phyloP scores from a whole-genome alignment of 2,113 vertebrate genomes.

The Clarias gariepinus region DNA sequence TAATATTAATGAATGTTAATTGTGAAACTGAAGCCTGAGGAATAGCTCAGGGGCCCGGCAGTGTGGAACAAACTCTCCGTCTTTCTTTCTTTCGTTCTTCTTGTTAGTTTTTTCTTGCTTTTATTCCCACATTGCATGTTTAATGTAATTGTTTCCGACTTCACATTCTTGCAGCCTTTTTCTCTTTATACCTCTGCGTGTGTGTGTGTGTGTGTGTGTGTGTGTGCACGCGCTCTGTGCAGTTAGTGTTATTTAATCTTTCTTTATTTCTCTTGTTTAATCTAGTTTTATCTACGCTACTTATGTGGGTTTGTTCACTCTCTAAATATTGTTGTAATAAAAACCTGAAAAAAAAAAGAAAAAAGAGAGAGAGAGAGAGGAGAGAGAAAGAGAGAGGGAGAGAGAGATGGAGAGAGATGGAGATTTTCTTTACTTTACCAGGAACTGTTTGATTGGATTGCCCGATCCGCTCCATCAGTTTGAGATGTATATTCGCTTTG shows the following conservation, averaged over 20 bases:
- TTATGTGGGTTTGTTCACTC: neutral
- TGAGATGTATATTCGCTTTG: neutral
- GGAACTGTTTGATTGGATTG: neutral
- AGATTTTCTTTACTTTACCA: neutral
- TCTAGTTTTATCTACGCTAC: neutral
- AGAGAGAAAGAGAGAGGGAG: neutral
- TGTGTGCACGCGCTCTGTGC: neutral
- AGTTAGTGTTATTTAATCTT: neutral
- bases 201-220: neutral
- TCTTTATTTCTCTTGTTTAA: neutral
- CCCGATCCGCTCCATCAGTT: neutral
- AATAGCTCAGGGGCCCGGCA: too few species aligned
- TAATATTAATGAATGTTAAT: too few species aligned
- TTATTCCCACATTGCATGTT: neutral
- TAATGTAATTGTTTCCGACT: too few species aligned
- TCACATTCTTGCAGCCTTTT: too few species aligned
- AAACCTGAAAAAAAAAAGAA: neutral
- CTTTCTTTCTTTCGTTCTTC: neutral
- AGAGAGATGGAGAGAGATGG: neutral
- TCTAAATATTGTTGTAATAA: neutral
- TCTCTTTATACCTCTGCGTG: neutral
- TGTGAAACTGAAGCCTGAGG: too few species aligned
- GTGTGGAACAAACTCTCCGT: too few species aligned
- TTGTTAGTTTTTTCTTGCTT: neutral
- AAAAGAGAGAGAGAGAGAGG: neutral